Base-by-base conservation (phyloP, 2,888 invertebrate species). In the Gonocerus acuteangulatus region DNA sequence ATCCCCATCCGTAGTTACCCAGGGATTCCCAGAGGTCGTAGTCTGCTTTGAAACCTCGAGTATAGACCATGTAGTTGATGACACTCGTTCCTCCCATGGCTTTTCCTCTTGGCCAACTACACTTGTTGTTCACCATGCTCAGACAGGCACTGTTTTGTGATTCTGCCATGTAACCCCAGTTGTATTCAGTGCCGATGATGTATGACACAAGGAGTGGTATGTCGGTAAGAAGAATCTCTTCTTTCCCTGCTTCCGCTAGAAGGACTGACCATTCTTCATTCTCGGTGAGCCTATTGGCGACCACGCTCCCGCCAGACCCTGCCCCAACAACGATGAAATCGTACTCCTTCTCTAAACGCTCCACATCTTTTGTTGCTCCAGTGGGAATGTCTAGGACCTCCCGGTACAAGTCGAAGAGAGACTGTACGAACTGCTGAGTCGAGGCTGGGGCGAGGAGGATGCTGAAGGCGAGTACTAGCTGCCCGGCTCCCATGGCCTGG, bases 21-120 rank as follows among this genome's bases (percentile, higher is more conserved):
- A 74, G 70, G 1, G 64, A 69, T 22, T 74, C 76, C 80, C 79
- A 80, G 2, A 72, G 69, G 68, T 79, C 77, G 67, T 76, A 80
- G 69, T 79, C 80, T 19, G 68, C 69, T 23, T 73, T 71, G 68
- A 78, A 75, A 0, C 80, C 80, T 51, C 80, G 71, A 2, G 78
- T 75, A 70, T 79, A 79, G 22, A 75, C 74, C 80, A 80, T 80
- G 66, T 78, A 79, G 70, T 80, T 80, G 19, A 79, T 73, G 9
- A 77, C 75, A 18, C 78, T 78, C 6, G 76, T 76, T 0, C 80
- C 80, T 1, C 80, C 80, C 71, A 77, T 66, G 2, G 74, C 74
- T 67, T 76, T 76, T 0, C 78, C 78, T 19, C 74, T 67, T 0
- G 77, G 76, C 75, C 75, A 75, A 45, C 67, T 69, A 32, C 73